Evolutionary conservation across 2,888 invertebrate genomes (phyloP), one percentile per base, ranked within the genome.

Genomic region (Glyphotaelius pellucidus): DNA sequence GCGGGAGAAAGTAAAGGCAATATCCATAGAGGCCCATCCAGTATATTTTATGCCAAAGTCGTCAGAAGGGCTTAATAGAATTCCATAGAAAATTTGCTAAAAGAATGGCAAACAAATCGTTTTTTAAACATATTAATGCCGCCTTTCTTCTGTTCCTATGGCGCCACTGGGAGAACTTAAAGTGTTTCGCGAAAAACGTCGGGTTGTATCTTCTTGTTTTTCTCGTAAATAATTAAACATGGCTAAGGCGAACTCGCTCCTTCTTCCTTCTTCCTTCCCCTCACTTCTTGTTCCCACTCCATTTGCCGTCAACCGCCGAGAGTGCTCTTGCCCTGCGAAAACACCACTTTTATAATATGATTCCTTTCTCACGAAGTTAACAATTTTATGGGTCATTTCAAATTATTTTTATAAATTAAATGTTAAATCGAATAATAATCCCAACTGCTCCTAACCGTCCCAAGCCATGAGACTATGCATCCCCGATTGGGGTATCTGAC

Each of bases 81-180:
- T 42, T 86, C 47, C 42, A 42, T 42, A 47, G 86, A 47, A 86
- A 30, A 86, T 86, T 86, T 86, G 42, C 86, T 14, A 86, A 85
- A 35, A 47, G 47, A 86, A 86, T 42, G 15, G 67, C 87, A 87
- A 87, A 87, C 87, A 87, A 87, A 87, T 87, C 67, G 87, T 87
- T 87, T 87, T 67, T 87, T 87, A 87, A 87, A 87, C 87, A 87
- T 67, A 87, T 87, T 87, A 52, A 67, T 67, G 87, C 87, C 87
- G 47, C 87, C 87, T 52, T 87, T 87, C 87, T 67, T 52, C 87
- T 87, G 87, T 87, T 9, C 52, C 87, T 87, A 87, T 52, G 31
- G 25, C 87, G 52, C 52, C 67, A 87, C 67, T 7, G 87, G 87
- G 87, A 87, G 42, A 86, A 42, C 11, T 15, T 38, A 86, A 42